phyloP scores from a whole-genome alignment of 2,797 vertebrate genomes.

The Thripadectes ignobilis region DNA sequence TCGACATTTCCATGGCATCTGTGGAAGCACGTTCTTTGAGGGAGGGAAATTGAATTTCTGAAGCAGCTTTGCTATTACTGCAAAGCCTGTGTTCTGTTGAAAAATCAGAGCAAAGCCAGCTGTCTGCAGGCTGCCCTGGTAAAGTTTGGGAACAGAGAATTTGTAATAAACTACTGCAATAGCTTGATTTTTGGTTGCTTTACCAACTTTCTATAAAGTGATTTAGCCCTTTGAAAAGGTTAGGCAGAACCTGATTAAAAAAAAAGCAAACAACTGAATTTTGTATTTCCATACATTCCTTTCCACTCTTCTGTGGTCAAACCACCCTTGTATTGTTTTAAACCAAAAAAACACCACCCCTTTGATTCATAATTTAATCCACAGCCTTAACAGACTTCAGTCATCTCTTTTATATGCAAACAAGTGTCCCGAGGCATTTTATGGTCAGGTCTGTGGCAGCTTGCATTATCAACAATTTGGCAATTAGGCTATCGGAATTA shows the following conservation, averaged over 20 bases:
- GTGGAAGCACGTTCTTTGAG: not conserved
- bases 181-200: not conserved
- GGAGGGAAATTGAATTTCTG: not conserved
- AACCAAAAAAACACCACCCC: not conserved
- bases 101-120: constrained; percentile 1
- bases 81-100: not conserved
- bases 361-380: constrained; percentile 55
- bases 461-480: constrained; percentile 66
- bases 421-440: constrained; percentile 60
- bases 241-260: not conserved
- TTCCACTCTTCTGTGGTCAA: not conserved
- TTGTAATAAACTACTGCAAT: not conserved
- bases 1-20: not conserved
- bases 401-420: constrained; percentile 70
- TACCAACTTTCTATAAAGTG: not conserved
- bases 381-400: constrained; percentile 36
- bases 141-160: not conserved
- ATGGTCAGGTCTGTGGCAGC: constrained; percentile 40
- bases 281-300: not conserved
- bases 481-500: constrained; percentile 67
- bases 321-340: constrained; percentile 6
- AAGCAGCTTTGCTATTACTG: not conserved
- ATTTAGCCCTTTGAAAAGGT: not conserved
- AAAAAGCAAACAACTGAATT: not conserved
- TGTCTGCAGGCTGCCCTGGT: not conserved